These are phyloP conservation scores for Zaprionus lachaisei DNA, from an alignment of 1,140 invertebrate genomes.

Conservation along the genomic window DNA sequence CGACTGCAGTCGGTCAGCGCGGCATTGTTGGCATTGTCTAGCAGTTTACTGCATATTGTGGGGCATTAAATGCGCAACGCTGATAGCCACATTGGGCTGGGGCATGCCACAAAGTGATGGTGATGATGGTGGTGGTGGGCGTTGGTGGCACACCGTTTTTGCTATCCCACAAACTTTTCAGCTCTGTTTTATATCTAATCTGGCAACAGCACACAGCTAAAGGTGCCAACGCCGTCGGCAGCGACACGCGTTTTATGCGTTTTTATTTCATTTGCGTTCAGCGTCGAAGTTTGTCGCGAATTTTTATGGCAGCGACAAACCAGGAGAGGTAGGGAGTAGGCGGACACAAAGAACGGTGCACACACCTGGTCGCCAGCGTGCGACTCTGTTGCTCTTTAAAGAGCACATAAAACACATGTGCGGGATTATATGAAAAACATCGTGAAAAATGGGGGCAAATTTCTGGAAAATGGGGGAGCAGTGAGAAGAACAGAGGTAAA, in stretches of 20 bases:
- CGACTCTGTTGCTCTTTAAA: conserved; percentile 21
- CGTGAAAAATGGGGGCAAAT: conserved; percentile 1
- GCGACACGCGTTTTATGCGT: conserved; percentile 68
- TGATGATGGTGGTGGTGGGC: background rate
- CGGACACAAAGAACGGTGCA: background rate
- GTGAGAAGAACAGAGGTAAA: background rate
- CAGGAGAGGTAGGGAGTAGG: background rate
- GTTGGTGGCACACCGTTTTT: background rate
- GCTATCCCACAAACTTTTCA: conserved; percentile 51
- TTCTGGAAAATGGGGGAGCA: background rate
- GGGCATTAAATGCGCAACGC: conserved; percentile 38
- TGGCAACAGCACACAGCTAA: conserved; percentile 35
- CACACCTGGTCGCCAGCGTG: background rate
- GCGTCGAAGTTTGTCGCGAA: conserved; percentile 43
- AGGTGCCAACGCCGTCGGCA: conserved; percentile 42
- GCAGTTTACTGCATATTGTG: conserved; percentile 63
- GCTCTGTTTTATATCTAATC: conserved; percentile 71
- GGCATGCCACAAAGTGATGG: conserved; percentile 32
- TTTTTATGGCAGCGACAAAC: conserved; percentile 56
- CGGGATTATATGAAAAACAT: conserved; percentile 64
- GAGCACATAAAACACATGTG: conserved; percentile 75
- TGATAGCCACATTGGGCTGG: conserved; percentile 16
- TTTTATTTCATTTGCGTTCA: conserved; percentile 67
- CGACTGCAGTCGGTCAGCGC: conserved; percentile 65
- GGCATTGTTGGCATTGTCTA: conserved; percentile 46